Evolutionary conservation across 2,888 invertebrate genomes (phyloP).

Genomic region (Oegoconia quadripuncta): DNA sequence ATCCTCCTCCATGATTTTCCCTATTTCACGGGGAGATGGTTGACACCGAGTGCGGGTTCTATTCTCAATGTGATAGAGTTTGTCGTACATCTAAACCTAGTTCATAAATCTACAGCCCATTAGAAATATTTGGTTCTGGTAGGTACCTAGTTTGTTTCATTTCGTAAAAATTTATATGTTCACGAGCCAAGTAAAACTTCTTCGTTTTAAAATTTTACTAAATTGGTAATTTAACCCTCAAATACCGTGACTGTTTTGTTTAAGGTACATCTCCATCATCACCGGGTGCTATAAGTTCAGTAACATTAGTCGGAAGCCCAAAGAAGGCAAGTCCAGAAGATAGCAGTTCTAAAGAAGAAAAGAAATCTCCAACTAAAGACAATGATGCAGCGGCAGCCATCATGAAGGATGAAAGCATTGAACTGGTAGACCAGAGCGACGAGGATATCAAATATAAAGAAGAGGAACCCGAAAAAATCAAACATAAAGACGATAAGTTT

Average conservation of each 20-base stretch:
- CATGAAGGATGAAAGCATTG: conserved; percentile 67
- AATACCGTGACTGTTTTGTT: not conserved
- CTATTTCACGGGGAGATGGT: too few relatives aligned
- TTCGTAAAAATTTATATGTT: too few relatives aligned
- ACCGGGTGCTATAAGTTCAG: conserved; percentile 86
- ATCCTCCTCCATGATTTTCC: too few relatives aligned
- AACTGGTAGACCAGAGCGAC: conserved; percentile 67
- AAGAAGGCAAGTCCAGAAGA: conserved; percentile 59
- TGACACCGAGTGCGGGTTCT: too few relatives aligned
- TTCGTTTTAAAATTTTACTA: too few relatives aligned
- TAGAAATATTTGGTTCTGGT: too few relatives aligned
- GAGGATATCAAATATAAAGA: conserved; percentile 69
- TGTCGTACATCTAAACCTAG: too few relatives aligned
- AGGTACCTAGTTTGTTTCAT: too few relatives aligned
- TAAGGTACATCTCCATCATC: conserved; percentile 80
- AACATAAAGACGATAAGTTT: conserved; percentile 65
- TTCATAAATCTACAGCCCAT: too few relatives aligned
- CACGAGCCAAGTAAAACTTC: too few relatives aligned
- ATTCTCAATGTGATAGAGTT: too few relatives aligned
- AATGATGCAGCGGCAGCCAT: conserved; percentile 53
- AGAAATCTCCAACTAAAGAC: conserved; percentile 50
- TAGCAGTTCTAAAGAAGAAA: conserved; percentile 30
- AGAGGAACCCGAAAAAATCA: conserved; percentile 61
- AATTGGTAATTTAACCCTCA: too few relatives aligned
- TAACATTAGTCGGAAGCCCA: conserved; percentile 83